Percentiles rank a stretch among this genome's conserved stretches.
Evolutionary conservation across 2,888 invertebrate species (phyloP).

Genomic region (Halictus quadricinctus): DNA sequence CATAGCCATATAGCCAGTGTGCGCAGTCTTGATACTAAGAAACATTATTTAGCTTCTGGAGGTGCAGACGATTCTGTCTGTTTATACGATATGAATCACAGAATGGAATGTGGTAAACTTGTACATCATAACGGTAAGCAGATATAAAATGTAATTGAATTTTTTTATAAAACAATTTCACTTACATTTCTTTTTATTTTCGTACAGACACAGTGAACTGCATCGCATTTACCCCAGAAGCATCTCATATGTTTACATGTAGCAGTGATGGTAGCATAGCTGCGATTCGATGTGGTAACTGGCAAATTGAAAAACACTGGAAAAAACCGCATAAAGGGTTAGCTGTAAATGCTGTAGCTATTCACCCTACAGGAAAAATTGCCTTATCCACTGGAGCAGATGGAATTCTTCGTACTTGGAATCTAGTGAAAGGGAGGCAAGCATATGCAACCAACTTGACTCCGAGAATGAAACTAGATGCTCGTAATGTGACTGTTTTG

Average conservation of each 20-base stretch:
- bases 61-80: constrained; percentile 95
- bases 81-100: constrained; percentile 90
- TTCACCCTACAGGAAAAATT: constrained; percentile 95
- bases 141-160: not conserved
- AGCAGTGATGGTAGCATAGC: constrained; percentile 93
- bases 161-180: not conserved
- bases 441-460: constrained; percentile 95
- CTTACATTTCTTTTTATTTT: not conserved
- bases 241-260: constrained; percentile 91
- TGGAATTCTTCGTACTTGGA: constrained; percentile 94
- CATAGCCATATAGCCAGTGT: constrained; percentile 93
- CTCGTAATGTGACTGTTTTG: constrained; percentile 75
- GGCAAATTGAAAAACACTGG: constrained; percentile 94
- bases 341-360: constrained; percentile 88
- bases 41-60: constrained; percentile 92
- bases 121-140: constrained; percentile 89
- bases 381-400: constrained; percentile 94
- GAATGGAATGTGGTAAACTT: constrained; percentile 91
- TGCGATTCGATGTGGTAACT: constrained; percentile 91
- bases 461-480: constrained; percentile 76
- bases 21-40: constrained; percentile 87
- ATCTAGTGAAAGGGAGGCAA: constrained; percentile 94
- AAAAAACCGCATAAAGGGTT: constrained; percentile 91
- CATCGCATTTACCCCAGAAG: constrained; percentile 89
- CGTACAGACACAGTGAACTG: constrained; percentile 88